These are phyloP conservation scores for Bibio marci DNA, from an alignment of 2,888 invertebrate species.

Conservation along the genomic window DNA sequence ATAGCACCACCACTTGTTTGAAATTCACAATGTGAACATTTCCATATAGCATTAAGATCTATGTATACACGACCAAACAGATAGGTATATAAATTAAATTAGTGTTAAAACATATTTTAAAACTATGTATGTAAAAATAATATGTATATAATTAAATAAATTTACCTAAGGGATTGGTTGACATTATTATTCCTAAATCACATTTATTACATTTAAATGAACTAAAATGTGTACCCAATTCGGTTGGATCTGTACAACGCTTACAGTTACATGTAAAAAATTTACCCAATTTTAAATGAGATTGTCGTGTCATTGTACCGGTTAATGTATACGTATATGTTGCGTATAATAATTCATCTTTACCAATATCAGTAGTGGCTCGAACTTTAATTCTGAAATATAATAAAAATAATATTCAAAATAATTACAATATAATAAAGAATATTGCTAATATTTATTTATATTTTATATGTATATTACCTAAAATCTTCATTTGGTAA, in stretches of 20 bases:
- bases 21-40: constrained; percentile 39
- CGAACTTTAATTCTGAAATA: constrained; percentile 44
- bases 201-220: constrained; percentile 64
- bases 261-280: constrained; percentile 61
- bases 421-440: background rate
- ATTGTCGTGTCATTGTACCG: constrained; percentile 52
- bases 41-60: constrained; percentile 17
- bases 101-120: no score
- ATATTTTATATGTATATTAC: no score
- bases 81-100: no score
- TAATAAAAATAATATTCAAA: background rate
- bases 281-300: constrained; percentile 54
- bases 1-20: constrained; percentile 42
- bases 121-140: no score
- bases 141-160: background rate
- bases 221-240: constrained; percentile 61
- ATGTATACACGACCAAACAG: no score
- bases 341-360: constrained; percentile 46
- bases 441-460: no score
- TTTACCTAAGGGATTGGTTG: constrained; percentile 43
- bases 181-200: constrained; percentile 47
- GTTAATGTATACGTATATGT: constrained; percentile 62
- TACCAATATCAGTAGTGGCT: constrained; percentile 45
- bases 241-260: constrained; percentile 63
- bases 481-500: constrained; percentile 31